Evolutionary conservation across 2,797 vertebrate species (phyloP), one percentile per base, ranked within the genome.

Genomic region (Prunella strophiata): DNA sequence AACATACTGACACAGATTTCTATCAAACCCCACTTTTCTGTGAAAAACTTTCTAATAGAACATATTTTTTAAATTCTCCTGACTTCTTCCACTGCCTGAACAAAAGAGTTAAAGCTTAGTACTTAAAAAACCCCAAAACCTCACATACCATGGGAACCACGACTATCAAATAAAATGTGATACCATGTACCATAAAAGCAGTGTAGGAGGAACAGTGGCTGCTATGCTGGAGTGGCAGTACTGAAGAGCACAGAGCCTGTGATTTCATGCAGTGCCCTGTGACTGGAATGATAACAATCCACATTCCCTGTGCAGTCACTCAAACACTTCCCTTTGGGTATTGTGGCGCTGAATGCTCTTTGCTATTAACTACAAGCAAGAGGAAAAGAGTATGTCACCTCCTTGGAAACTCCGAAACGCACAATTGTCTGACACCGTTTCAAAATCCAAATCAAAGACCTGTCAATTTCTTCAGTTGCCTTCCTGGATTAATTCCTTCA

Each of bases 241-340:
- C 42, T 76, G 89, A 93, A 63, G 73, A 93, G 62, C 73, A 72
- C 73, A 73, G 68, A 89, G 87, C 34, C 79, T 50, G 79, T 86
- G 91, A 94, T 94, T 91, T 81, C 83, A 3, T 52, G 62, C 92
- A 92, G 74, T 42, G 57, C 82, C 94, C 92, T 95, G 92, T 95
- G 95, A 95, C 87, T 94, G 89, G 95, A 96, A 96, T 94, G 76
- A 88, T 76, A 96, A 95, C 89, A 91, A 96, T 81, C 62, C 82
- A 86, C 85, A 67, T 81, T 84, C 89, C 91, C 88, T 57, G 58
- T 47, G 62, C 92, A 96, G 91, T 95, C 91, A 94, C 79, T 96
- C 95, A 96, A 81, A 88, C 55, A 68, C 67, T 91, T 88, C 87
- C 87, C 89, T 93, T 96, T 91, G 89, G 92, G 84, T 88, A 95